A percentile compares a stretch with the other conserved stretches of the same genome.
Evolutionary conservation across 2,113 vertebrate genomes (phyloP).

Genomic region (Papio anubis): DNA sequence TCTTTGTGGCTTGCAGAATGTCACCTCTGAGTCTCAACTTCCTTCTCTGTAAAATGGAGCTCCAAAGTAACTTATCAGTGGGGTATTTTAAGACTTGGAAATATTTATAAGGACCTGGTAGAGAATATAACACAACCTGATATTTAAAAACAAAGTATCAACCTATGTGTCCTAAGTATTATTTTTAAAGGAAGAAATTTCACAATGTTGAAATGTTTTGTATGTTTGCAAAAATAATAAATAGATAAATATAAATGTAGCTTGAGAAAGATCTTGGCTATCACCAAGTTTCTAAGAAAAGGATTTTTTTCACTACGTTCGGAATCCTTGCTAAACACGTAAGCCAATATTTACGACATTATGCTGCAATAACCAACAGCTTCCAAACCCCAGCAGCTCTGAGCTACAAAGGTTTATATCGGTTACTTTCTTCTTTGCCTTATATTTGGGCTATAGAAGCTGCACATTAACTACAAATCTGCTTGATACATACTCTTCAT

Average conservation of each 20-base stretch:
- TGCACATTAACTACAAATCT: not conserved
- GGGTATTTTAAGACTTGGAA: not conserved
- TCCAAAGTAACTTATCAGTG: conserved; percentile 35
- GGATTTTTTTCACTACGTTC: not conserved
- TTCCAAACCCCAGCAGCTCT: not conserved
- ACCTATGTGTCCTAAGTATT: not conserved
- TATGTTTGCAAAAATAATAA: not conserved
- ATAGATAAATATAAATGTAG: not conserved
- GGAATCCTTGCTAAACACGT: not conserved
- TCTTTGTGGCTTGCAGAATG: not conserved
- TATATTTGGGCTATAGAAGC: not conserved
- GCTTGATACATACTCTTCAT: not conserved
- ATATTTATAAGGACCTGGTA: not conserved
- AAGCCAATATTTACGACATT: not conserved
- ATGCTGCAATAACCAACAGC: not conserved
- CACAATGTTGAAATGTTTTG: not conserved
- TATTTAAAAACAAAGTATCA: not conserved
- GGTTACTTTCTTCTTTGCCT: not conserved
- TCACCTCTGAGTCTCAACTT: not conserved
- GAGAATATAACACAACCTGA: not conserved
- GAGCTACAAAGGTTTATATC: not conserved
- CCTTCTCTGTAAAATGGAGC: not conserved
- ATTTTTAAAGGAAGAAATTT: not conserved
- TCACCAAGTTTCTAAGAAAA: not conserved
- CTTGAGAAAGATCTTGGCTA: not conserved